Evolutionary conservation across 2,888 invertebrate species (phyloP).

Genomic region (Polyommatus icarus): DNA sequence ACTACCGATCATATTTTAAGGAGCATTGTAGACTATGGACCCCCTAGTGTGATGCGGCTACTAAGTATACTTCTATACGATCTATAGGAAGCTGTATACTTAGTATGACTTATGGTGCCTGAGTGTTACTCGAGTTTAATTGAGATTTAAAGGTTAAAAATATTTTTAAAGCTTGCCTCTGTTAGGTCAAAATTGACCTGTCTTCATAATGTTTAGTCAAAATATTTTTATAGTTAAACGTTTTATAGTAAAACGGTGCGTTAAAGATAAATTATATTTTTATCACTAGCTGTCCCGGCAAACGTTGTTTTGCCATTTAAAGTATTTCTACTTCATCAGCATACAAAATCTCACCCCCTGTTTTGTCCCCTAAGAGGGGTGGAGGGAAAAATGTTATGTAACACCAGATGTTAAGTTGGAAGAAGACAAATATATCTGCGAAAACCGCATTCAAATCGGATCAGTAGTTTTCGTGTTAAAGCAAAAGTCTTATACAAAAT

Average conservation of each 20-base stretch:
- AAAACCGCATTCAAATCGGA: no score
- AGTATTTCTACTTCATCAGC: no score
- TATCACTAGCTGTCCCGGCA: no score
- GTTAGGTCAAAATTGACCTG: background rate
- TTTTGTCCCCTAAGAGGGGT: no score
- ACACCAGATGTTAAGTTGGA: no score
- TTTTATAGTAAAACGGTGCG: no score
- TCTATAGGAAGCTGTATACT: background rate
- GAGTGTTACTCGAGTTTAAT: background rate
- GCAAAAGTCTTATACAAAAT: no score
- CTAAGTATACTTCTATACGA: background rate
- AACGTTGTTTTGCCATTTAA: no score
- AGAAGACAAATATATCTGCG: no score
- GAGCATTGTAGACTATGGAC: background rate
- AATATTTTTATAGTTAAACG: background rate
- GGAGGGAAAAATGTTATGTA: no score
- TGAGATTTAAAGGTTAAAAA: background rate
- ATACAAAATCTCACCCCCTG: no score
- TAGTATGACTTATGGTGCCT: background rate
- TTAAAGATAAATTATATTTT: background rate
- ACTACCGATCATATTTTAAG: background rate
- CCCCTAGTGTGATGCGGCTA: constrained; percentile 4
- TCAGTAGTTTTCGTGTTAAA: no score
- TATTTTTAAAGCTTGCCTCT: background rate
- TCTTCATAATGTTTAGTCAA: background rate